Percentiles rank a stretch among this genome's conserved stretches.
These are phyloP conservation scores for Palythoa grandiflora DNA, from an alignment of 92 coral and sea anemone genomes.

Conservation along the genomic window DNA sequence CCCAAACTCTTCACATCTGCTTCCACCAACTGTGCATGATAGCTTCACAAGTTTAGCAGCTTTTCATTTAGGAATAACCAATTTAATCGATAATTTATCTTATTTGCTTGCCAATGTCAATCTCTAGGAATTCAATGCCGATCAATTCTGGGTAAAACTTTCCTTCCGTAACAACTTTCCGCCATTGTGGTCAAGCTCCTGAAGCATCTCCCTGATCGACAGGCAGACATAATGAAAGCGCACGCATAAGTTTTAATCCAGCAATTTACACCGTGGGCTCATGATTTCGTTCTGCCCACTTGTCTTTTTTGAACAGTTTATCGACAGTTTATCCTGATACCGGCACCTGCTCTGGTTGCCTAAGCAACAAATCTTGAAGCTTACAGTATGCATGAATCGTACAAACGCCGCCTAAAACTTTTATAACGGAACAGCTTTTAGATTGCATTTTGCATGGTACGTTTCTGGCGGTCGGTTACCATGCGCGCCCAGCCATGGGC, in stretches of 20 bases:
- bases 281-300: background rate
- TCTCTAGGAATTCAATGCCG: slow-evolving; percentile 54
- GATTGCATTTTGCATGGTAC: too few relatives aligned
- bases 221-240: slow-evolving; percentile 61
- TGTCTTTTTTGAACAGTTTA: too few relatives aligned
- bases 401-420: too few relatives aligned
- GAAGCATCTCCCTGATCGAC: slow-evolving; percentile 85
- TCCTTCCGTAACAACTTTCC: slow-evolving; percentile 64
- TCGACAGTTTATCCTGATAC: too few relatives aligned
- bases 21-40: slow-evolving; percentile 68
- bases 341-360: too few relatives aligned
- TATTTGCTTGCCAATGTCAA: slow-evolving; percentile 61
- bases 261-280: background rate
- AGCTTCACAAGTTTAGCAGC: slow-evolving; percentile 41
- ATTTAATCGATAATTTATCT: slow-evolving; percentile 40
- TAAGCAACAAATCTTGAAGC: too few relatives aligned
- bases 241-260: slow-evolving; percentile 40
- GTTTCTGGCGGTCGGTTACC: too few relatives aligned
- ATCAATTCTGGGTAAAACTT: slow-evolving; percentile 40
- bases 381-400: too few relatives aligned
- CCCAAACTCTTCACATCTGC: slow-evolving; percentile 80
- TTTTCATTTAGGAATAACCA: slow-evolving; percentile 58
- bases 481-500: too few relatives aligned
- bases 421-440: too few relatives aligned
- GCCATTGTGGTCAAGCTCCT: slow-evolving; percentile 79